phyloP scores from a whole-genome alignment of 37 sponge, comb jelly and placozoan genomes.

The Cliona cf. orientalis region DNA sequence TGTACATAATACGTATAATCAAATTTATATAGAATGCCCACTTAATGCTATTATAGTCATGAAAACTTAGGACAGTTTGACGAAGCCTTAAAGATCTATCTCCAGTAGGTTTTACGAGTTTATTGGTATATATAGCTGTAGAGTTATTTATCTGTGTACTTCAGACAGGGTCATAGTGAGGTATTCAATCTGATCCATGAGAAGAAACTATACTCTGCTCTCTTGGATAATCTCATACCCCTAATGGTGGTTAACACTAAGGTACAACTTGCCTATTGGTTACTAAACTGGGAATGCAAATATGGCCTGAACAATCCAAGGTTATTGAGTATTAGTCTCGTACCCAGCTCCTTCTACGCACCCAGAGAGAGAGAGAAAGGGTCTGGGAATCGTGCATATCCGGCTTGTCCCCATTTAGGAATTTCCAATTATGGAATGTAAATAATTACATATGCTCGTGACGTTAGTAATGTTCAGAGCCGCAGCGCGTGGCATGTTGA shows the following conservation, averaged over 20 bases:
- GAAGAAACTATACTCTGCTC: conserved; percentile 76
- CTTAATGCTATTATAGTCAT: conserved; percentile 44
- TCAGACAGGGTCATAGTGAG: conserved; percentile 73
- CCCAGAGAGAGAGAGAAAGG: neutral
- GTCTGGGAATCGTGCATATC: neutral
- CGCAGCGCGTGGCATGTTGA: too few relatives aligned
- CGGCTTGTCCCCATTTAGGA: neutral
- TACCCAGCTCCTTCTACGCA: too few relatives aligned
- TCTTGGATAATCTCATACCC: conserved; percentile 71
- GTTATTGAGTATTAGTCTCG: neutral
- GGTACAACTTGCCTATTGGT: too few relatives aligned
- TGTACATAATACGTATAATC: neutral
- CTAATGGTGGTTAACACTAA: conserved; percentile 71
- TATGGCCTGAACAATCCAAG: neutral
- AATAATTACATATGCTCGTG: too few relatives aligned
- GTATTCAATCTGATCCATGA: conserved; percentile 90
- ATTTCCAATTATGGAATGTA: too few relatives aligned
- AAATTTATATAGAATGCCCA: neutral
- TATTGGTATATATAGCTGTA: neutral
- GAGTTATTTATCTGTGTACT: neutral
- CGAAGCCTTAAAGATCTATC: conserved; percentile 85
- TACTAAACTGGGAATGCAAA: too few relatives aligned
- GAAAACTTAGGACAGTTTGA: conserved; percentile 75
- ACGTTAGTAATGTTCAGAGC: too few relatives aligned
- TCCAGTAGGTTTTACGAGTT: conserved; percentile 54